These are phyloP conservation scores for Limanda limanda DNA, from an alignment of 2,113 vertebrate species.

Conservation along the genomic window DNA sequence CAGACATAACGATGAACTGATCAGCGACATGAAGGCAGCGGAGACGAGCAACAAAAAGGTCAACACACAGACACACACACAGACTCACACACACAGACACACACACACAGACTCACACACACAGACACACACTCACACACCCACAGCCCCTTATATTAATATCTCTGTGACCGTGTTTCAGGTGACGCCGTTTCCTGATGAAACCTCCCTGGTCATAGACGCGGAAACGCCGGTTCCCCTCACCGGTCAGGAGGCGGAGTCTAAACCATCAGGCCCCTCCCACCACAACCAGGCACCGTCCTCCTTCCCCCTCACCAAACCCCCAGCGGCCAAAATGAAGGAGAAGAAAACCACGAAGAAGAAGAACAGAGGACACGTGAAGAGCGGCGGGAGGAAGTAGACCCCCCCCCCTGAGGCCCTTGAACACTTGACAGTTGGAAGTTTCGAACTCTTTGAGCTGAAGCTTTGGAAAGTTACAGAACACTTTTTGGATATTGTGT, in stretches of 20 bases:
- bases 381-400: slow-evolving; percentile 8
- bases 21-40: too few relatives aligned
- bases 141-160: neutral
- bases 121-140: neutral
- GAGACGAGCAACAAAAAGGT: too few relatives aligned
- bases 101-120: neutral
- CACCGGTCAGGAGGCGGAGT: neutral
- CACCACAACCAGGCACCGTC: neutral
- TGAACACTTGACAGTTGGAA: too few relatives aligned
- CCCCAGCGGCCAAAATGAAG: neutral
- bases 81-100: neutral
- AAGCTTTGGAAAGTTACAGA: too few relatives aligned
- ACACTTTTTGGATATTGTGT: too few relatives aligned
- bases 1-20: too few relatives aligned
- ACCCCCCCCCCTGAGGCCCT: neutral
- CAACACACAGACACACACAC: too few relatives aligned
- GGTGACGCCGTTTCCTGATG: neutral
- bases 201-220: neutral
- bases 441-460: too few relatives aligned
- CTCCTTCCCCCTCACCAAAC: neutral
- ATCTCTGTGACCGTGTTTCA: slow-evolving; percentile 22
- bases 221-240: neutral
- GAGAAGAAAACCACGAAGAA: slow-evolving; percentile 15
- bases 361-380: slow-evolving; percentile 28
- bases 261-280: slow-evolving; percentile 12